Evolutionary conservation across 1,140 invertebrate genomes (phyloP).

Genomic region (Caerostris darwini): DNA sequence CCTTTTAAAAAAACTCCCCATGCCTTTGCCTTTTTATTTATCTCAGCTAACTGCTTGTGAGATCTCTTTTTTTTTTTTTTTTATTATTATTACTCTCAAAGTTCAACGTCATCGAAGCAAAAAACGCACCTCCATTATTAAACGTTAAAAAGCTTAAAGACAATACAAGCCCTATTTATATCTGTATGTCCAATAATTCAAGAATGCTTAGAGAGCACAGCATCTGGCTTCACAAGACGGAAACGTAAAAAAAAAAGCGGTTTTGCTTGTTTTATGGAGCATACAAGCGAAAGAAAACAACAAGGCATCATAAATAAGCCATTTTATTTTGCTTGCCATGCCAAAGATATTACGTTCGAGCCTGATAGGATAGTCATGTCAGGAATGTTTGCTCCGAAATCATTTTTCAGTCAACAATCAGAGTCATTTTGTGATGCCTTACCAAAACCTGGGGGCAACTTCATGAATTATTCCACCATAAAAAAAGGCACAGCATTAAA

Average conservation of each 20-base stretch:
- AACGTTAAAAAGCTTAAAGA: conserved; percentile 61
- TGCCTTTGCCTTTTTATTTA: neutral
- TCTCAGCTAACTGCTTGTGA: neutral
- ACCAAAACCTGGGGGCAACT: neutral
- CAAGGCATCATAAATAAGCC: conserved; percentile 55
- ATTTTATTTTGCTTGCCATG: neutral
- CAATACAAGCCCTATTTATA: conserved; percentile 56
- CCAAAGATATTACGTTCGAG: conserved; percentile 14
- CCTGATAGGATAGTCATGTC: conserved; percentile 1
- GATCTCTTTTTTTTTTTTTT: neutral
- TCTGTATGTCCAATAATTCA: conserved; percentile 54
- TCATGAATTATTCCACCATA: neutral
- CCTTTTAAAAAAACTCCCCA: neutral
- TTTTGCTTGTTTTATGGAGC: conserved; percentile 58
- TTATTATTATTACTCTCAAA: neutral
- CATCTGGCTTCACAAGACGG: conserved; percentile 21
- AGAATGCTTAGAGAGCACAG: conserved; percentile 13
- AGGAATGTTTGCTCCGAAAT: neutral
- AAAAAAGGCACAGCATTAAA: neutral
- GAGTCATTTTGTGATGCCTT: neutral
- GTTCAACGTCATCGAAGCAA: conserved; percentile 61
- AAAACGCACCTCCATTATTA: conserved; percentile 41
- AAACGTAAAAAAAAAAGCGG: conserved; percentile 46
- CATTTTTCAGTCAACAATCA: conserved; percentile 2
- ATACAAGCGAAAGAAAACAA: conserved; percentile 50